A percentile compares a stretch with the other conserved stretches of the same genome.
Evolutionary conservation across 1,140 invertebrate genomes (phyloP).

Genomic region (Megalonaias nervosa): DNA sequence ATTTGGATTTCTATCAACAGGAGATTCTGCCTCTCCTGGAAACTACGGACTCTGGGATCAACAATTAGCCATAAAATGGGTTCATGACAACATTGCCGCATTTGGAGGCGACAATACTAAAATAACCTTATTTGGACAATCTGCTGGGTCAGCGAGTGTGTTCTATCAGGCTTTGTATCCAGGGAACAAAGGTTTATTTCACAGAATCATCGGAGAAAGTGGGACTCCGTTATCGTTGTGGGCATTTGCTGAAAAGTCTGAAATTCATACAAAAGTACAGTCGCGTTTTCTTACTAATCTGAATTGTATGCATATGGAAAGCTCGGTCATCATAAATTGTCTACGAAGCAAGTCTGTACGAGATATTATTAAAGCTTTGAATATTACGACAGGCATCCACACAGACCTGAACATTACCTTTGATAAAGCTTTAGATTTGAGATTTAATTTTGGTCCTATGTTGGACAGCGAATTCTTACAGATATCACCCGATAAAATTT

Average conservation of each 20-base stretch:
- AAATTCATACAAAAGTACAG: neutral
- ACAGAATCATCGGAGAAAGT: conserved; percentile 29
- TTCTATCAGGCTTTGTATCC: conserved; percentile 14
- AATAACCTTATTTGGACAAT: conserved; percentile 76
- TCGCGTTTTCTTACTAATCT: too few species aligned
- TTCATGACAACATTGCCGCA: conserved; percentile 79
- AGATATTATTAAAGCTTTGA: too few species aligned
- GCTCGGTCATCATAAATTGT: too few species aligned
- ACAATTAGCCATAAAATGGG: conserved; percentile 81
- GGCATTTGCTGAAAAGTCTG: neutral
- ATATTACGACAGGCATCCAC: too few species aligned
- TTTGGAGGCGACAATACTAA: conserved; percentile 81
- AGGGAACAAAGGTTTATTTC: conserved; percentile 21
- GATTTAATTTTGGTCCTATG: too few species aligned
- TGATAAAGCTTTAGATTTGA: too few species aligned
- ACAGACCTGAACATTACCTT: too few species aligned
- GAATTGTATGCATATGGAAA: too few species aligned
- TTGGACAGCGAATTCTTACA: too few species aligned
- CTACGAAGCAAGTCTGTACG: too few species aligned
- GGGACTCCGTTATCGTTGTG: conserved; percentile 9
- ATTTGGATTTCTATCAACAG: conserved; percentile 93
- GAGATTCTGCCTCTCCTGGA: conserved; percentile 88
- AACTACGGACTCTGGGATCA: conserved; percentile 96
- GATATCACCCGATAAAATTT: too few species aligned
- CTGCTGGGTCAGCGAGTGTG: conserved; percentile 30